Base-by-base conservation (phyloP, 2,113 vertebrate species). In the Heloderma charlesbogerti region DNA sequence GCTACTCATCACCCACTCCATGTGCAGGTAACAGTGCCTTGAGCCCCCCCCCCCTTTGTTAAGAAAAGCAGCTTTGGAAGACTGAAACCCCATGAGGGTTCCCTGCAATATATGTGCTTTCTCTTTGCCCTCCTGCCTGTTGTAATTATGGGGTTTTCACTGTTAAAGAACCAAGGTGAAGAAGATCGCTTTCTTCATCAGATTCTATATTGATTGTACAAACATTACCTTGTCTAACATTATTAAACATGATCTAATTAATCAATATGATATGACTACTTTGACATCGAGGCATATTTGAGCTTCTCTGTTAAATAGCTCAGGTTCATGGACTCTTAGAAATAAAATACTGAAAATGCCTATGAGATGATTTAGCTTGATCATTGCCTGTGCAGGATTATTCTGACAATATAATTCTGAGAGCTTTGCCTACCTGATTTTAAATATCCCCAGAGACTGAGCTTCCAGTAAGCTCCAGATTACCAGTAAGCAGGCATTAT, bases 221-320 rank as follows among this genome's bases (percentile, higher is more conserved):
- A 80, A 79, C 83, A 90, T 86, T 90, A 90, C 31, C 89, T 90
- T 90, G 72, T 90, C 89, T 86, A 86, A 90, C 72, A 86, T 51
- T 66, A 86, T 90, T 90, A 90, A 90, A 80, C 51, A 57, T 71
- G 75, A 80, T 86, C 63, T 71, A 80, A 86, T 90, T 75, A 90
- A 90, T 90, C 84, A 90, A 80, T 88, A 81, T 80, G 89, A 80
- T 86, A 86, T 80, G 84, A 80, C 75, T 86, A 43, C 34, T 71
- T 86, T 86, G 89, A 90, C 89, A 86, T 86, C 75, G 67, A 86
- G 89, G 84, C 37, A 25, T 90, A 69, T 84, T 71, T 78, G 84
- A 80, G 20, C 51, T 85, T 90, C 63, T 90, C 75, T 79, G 84
- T 86, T 90, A 86, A 90, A 90, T 51, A 86, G 51, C 45, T 86